These are phyloP conservation scores for Temnothorax ravouxi DNA, from an alignment of 2,888 invertebrate genomes.

Conservation along the genomic window DNA sequence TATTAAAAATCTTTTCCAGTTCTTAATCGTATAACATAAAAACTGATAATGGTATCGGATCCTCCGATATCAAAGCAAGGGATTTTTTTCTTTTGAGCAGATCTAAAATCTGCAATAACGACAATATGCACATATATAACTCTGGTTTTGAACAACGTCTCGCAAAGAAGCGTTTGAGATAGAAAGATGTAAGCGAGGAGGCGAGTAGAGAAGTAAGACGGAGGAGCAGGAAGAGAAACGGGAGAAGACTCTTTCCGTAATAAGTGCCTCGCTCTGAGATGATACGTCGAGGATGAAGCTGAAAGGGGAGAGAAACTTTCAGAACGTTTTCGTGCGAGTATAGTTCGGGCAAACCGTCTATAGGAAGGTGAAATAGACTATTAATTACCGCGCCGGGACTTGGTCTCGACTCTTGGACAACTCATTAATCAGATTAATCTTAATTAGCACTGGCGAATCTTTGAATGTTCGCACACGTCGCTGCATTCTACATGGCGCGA, in stretches of 20 bases:
- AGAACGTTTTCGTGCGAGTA: slow-evolving; percentile 50
- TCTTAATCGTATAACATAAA: neutral
- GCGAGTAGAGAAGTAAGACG: slow-evolving; percentile 9
- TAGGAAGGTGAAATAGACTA: slow-evolving; percentile 50
- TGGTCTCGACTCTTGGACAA: slow-evolving; percentile 62
- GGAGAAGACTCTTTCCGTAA: slow-evolving; percentile 53
- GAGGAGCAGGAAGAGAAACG: neutral
- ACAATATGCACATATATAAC: slow-evolving; percentile 9
- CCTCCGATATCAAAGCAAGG: neutral
- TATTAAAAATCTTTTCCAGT: neutral
- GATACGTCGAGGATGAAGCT: slow-evolving; percentile 37
- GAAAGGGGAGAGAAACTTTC: slow-evolving; percentile 49
- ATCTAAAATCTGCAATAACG: neutral
- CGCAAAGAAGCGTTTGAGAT: slow-evolving; percentile 1
- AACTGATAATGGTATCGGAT: neutral
- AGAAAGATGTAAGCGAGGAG: slow-evolving; percentile 26
- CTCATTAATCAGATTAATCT: slow-evolving; percentile 68
- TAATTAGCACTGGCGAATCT: slow-evolving; percentile 59
- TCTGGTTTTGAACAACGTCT: slow-evolving; percentile 14
- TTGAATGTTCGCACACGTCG: slow-evolving; percentile 34
- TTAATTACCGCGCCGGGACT: slow-evolving; percentile 61
- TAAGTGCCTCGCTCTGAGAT: slow-evolving; percentile 36
- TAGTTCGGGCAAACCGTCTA: slow-evolving; percentile 33
- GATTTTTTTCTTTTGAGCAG: neutral
- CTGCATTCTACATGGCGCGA: slow-evolving; percentile 4